Base-by-base conservation (phyloP, 2,113 vertebrate species). In the Myrmecophaga tridactyla region DNA sequence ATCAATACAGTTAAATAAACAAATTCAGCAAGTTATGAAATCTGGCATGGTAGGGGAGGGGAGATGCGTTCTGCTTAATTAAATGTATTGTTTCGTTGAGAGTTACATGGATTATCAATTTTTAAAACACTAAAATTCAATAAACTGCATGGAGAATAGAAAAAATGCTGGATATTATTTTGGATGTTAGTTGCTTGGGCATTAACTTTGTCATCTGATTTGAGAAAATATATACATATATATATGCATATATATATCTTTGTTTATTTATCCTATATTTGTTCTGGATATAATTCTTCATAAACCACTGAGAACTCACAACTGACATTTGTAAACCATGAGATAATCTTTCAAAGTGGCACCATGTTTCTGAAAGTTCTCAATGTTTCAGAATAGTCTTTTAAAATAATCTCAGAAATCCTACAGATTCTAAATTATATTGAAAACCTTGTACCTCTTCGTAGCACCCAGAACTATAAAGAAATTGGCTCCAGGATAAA, bases 111-210 rank as follows among this genome's bases (percentile, higher is more conserved):
- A 83, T 93, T 88, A 73, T 29, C 86, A 94, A 72, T 82, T 93
- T 96, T 92, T 73, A 53, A 90, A 94, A 88, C 39, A 58, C 77
- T 95, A 46, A 89, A 92, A 17, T 92, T 94, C 82, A 81, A 17
- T 96, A 86, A 95, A 95, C 51, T 83, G 25, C 58, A 80, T 51
- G n/a, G 95, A 91, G 34, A 90, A 46, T 60, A 94, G 88, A 89
- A 95, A 84, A 94, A 96, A 91, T 25, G 58, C 88, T 96, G 73
- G 92, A 70, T 63, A 94, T 96, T 88, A 96, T 87, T 97, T 96
- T 95, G 94, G 84, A 95, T 95, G 78, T 51, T 94, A 73, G 87
- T 58, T 95, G 86, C 94, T 92, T 95, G 82, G 88, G 88, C 41
- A 89, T 90, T 96, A 96, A 80, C 86, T 96, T 36, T 93, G 82